A percentile compares a stretch with the other conserved stretches of the same genome.
phyloP scores from a whole-genome alignment of 2,888 invertebrate species.

The Maniola hyperantus region DNA sequence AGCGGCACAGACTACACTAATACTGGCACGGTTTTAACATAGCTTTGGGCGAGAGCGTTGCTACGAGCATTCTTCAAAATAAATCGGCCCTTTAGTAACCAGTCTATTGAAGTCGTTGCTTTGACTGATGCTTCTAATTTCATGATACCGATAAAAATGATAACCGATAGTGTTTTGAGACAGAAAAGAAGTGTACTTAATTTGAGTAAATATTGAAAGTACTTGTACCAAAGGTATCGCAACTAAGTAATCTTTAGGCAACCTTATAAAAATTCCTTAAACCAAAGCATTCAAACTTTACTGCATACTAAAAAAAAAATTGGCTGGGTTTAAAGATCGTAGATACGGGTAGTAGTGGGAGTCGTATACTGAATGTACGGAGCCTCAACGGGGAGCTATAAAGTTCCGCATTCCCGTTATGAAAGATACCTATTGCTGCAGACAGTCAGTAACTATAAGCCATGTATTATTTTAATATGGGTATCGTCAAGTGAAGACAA shows the following conservation, averaged over 20 bases:
- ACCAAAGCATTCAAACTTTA: neutral
- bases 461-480: too few species aligned
- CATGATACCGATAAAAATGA: too few species aligned
- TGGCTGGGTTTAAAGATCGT: neutral
- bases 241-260: neutral
- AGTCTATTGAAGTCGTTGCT: too few species aligned
- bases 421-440: neutral
- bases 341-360: neutral
- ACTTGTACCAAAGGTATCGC: neutral
- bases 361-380: neutral
- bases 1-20: too few species aligned
- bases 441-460: neutral
- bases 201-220: neutral
- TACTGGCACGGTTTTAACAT: too few species aligned
- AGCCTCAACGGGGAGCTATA: slow-evolving; percentile 3
- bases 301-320: slow-evolving; percentile 1
- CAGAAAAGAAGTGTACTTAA: neutral
- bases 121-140: too few species aligned
- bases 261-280: neutral
- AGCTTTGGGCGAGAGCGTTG: too few species aligned
- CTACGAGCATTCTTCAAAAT: too few species aligned
- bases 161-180: too few species aligned
- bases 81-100: too few species aligned
- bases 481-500: too few species aligned
- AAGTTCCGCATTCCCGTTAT: slow-evolving; percentile 11